Percentiles rank a stretch among this genome's conserved stretches.
phyloP scores from a whole-genome alignment of 1,140 invertebrate species.

The Sesamia nonagrioides region DNA sequence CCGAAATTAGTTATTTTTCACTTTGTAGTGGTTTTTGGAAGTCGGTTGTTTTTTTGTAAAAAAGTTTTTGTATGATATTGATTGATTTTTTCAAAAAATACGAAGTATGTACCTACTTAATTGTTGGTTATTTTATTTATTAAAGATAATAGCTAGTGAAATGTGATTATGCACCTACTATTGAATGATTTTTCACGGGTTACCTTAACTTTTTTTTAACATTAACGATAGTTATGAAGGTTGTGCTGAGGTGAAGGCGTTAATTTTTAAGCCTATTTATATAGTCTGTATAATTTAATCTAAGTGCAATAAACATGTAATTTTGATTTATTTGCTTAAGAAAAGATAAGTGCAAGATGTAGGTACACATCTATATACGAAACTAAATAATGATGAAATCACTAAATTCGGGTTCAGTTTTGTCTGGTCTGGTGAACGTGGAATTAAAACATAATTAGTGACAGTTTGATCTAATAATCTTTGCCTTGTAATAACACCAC shows the following conservation, averaged over 20 bases:
- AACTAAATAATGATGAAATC: not conserved
- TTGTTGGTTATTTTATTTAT: too few species aligned
- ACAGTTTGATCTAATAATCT: slow-evolving; percentile 19
- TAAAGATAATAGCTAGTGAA: too few species aligned
- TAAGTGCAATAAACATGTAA: not conserved
- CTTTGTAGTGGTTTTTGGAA: too few species aligned
- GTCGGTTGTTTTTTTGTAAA: too few species aligned
- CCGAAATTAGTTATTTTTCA: too few species aligned
- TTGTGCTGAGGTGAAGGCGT: not conserved
- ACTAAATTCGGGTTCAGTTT: not conserved
- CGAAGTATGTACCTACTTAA: too few species aligned
- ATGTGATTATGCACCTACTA: too few species aligned
- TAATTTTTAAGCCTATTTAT: not conserved
- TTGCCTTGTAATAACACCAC: not conserved
- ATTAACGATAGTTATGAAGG: not conserved
- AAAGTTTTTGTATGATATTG: too few species aligned
- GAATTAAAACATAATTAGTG: not conserved
- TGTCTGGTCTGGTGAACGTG: not conserved
- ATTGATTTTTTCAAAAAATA: too few species aligned
- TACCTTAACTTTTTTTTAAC: too few species aligned
- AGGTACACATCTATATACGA: too few species aligned
- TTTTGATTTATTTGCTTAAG: not conserved
- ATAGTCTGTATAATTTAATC: not conserved
- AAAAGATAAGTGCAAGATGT: not conserved
- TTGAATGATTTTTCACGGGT: too few species aligned